Evolutionary conservation across 2,797 vertebrate species (phyloP), one percentile per base, ranked within the genome.

Genomic region (Sebastes paucispinis): DNA sequence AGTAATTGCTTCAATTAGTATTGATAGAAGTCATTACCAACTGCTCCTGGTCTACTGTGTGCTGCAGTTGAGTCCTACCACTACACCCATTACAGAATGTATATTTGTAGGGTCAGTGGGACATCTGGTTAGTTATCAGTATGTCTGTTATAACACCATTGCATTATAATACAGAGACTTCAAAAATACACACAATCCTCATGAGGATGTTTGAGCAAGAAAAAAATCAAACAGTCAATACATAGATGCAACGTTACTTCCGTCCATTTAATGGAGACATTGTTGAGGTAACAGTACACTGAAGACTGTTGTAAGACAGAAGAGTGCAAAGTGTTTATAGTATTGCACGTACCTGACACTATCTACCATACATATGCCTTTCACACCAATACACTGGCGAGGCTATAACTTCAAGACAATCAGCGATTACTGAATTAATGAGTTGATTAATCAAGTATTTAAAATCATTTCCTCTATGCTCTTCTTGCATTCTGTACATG

Each of bases 261-360:
- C 77, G 78, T 90, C 88, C 82, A 88, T 94, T 94, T 94, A 93
- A 94, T 94, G 87, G 76, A 87, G 89, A 91, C 75, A 82, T 77
- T 73, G 32, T 82, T 89, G 81, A 84, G 82, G 50, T 81, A 85
- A 88, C 80, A 85, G 85, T 75, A 87, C 73, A 92, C 72, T 88
- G 65, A 77, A 73, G 73, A 84, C 79, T 83, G 71, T 64, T 81
- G 71, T 77, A 73, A 83, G 75, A 90, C 81, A 87, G 84, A 78
- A 85, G 71, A 59, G 81, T 83, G 79, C 67, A 67, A 80, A 75
- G 32, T 78, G 66, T 71, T 84, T 32, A 82, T 88, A 83, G 75
- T 86, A 84, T 79, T 73, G 59, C 80, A 85, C 79, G 67, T 54
- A 73, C 81, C 73, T 77, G 64, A 76, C 76, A 77, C 70, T 36